Conservation (phyloP, 2,113 vertebrate species). For the Xerus inauris region DNA sequence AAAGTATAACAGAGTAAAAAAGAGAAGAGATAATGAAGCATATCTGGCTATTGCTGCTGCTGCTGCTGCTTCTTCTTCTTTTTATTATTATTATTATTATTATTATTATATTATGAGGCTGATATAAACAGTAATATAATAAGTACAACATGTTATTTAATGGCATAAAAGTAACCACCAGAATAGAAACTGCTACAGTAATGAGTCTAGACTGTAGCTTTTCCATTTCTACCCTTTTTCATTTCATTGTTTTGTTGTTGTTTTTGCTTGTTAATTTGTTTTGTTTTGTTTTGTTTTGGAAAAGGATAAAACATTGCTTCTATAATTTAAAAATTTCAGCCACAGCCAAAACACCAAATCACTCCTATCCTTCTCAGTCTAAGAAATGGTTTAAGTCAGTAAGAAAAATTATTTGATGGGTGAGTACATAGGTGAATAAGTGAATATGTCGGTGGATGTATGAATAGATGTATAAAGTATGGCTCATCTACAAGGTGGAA, state of each 20-base stretch:
- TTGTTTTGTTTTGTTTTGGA: not conserved
- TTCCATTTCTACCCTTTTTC: not conserved
- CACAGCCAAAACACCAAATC: no score
- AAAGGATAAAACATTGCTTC: not conserved
- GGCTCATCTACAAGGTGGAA: not conserved
- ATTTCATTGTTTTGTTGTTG: not conserved
- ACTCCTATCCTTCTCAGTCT: no score
- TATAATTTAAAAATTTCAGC: not conserved
- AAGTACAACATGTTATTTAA: constrained; percentile 6
- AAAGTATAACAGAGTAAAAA: not conserved
- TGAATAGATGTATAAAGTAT: not conserved
- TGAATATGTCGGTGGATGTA: not conserved
- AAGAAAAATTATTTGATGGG: not conserved
- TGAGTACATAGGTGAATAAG: not conserved
- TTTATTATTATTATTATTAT: no score
- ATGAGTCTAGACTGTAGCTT: not conserved
- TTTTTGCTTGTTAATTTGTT: not conserved
- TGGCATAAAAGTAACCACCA: not conserved
- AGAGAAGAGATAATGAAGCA: not conserved
- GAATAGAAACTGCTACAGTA: constrained; percentile 3
- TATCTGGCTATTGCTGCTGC: no score
- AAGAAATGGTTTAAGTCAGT: not conserved
- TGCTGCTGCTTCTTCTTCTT: no score
- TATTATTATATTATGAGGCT: not conserved
- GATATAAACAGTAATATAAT: not conserved